A percentile compares a stretch with the other conserved stretches of the same genome.
These are phyloP conservation scores for Platerodrilus igneus DNA, from an alignment of 2,888 invertebrate species.

Conservation along the genomic window DNA sequence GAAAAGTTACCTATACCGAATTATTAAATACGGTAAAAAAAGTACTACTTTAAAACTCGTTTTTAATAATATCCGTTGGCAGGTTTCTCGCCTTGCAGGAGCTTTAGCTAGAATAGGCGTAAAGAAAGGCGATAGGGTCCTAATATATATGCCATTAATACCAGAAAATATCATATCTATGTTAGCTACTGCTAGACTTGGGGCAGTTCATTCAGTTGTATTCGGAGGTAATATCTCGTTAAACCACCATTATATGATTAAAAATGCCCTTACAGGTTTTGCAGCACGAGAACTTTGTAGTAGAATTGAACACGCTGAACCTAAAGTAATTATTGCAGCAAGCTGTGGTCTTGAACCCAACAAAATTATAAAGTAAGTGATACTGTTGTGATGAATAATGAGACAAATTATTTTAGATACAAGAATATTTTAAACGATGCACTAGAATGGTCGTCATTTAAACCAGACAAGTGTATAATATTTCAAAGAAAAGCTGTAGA, in stretches of 20 bases:
- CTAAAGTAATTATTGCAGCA: conserved; percentile 83
- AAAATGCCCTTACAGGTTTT: conserved; percentile 60
- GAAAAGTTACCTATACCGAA: conserved; percentile 76
- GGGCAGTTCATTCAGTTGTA: conserved; percentile 90
- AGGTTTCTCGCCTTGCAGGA: conserved; percentile 75
- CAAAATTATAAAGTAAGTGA: conserved; percentile 64
- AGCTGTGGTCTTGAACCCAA: conserved; percentile 89
- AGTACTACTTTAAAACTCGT: conserved; percentile 1
- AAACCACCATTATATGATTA: background rate
- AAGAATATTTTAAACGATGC: conserved; percentile 81
- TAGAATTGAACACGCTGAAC: conserved; percentile 83
- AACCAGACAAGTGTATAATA: conserved; percentile 76
- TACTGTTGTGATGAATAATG: background rate
- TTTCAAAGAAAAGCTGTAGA: conserved; percentile 71
- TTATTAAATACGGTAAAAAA: conserved; percentile 67
- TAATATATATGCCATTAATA: conserved; percentile 93
- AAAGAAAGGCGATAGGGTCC: conserved; percentile 73
- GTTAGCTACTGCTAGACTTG: conserved; percentile 81
- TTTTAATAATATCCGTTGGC: conserved; percentile 24
- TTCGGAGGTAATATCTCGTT: conserved; percentile 68
- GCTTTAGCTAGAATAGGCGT: conserved; percentile 75
- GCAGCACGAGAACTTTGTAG: conserved; percentile 82
- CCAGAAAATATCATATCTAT: conserved; percentile 87
- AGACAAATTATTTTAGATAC: conserved; percentile 51
- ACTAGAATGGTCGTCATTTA: conserved; percentile 64